Evolutionary conservation across 2,888 invertebrate genomes (phyloP).

Genomic region (Xestia sexstrigata): DNA sequence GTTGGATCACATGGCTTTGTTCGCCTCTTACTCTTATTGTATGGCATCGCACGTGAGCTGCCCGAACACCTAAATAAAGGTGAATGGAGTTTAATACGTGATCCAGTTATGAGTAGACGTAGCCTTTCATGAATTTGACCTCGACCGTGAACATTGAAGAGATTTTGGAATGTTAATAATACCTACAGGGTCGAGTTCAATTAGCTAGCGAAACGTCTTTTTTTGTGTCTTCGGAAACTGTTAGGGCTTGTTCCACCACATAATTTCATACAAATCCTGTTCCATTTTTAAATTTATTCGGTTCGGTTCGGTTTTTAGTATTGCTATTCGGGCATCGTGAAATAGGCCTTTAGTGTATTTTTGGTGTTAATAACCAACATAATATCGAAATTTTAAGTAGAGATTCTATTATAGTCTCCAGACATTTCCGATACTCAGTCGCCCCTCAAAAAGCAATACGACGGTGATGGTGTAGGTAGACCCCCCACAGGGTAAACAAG

Average conservation of each 20-base stretch:
- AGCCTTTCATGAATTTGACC: conserved; percentile 17
- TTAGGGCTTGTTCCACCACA: no score
- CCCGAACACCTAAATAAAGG: conserved; percentile 30
- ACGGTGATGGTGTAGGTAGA: not conserved
- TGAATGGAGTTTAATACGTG: conserved; percentile 39
- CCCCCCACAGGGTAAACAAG: not conserved
- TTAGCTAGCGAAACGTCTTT: not conserved
- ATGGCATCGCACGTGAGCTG: conserved; percentile 67
- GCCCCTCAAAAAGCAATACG: not conserved
- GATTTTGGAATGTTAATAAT: conserved; percentile 5
- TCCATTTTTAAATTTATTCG: no score
- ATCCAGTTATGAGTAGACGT: conserved; percentile 52
- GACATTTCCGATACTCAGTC: no score
- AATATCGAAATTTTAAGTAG: not conserved
- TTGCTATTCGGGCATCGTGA: no score
- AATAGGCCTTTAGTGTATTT: not conserved
- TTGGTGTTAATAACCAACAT: not conserved
- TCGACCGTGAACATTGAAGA: conserved; percentile 23
- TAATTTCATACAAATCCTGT: no score
- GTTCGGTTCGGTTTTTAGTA: no score
- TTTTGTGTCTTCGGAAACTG: no score
- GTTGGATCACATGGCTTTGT: conserved; percentile 50
- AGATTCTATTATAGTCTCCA: not conserved
- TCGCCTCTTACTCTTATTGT: conserved; percentile 55
- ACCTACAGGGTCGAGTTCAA: not conserved